phyloP scores from a whole-genome alignment of 2,888 invertebrate genomes.

The Noctuana brunneofusca region DNA sequence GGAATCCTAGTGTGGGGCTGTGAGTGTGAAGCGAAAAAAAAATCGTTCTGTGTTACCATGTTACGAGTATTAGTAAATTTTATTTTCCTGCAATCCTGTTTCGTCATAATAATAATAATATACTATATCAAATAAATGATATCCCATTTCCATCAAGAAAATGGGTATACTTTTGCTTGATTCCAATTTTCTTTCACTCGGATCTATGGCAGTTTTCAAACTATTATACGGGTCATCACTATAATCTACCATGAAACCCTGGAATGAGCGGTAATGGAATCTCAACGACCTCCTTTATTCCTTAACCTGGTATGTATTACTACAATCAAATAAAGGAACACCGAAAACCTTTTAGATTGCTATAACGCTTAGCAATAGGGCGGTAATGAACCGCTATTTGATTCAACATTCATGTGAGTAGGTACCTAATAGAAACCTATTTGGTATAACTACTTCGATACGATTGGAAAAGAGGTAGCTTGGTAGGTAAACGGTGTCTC shows the following conservation, averaged over 20 bases:
- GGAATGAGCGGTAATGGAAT: neutral
- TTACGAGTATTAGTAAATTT: too few species aligned
- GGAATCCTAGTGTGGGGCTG: too few species aligned
- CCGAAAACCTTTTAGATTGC: conserved; percentile 18
- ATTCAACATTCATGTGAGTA: neutral
- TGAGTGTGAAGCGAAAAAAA: too few species aligned
- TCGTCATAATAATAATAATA: too few species aligned
- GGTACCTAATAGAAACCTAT: too few species aligned
- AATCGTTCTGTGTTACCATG: too few species aligned
- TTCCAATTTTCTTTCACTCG: neutral
- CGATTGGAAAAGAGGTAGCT: neutral
- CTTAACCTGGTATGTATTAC: conserved; percentile 7
- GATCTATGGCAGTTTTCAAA: neutral
- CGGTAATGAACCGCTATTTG: conserved; percentile 5
- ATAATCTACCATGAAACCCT: neutral
- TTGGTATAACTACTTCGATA: neutral
- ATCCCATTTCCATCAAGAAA: too few species aligned
- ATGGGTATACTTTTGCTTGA: too few species aligned
- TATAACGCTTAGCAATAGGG: conserved; percentile 13
- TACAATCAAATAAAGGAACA: conserved; percentile 16
- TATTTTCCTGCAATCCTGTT: too few species aligned
- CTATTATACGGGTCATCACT: neutral
- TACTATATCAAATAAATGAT: too few species aligned
- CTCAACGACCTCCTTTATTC: neutral
- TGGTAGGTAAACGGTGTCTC: too few species aligned